Conservation (phyloP, 1,140 invertebrate genomes). For the Phthorimaea operculella region DNA sequence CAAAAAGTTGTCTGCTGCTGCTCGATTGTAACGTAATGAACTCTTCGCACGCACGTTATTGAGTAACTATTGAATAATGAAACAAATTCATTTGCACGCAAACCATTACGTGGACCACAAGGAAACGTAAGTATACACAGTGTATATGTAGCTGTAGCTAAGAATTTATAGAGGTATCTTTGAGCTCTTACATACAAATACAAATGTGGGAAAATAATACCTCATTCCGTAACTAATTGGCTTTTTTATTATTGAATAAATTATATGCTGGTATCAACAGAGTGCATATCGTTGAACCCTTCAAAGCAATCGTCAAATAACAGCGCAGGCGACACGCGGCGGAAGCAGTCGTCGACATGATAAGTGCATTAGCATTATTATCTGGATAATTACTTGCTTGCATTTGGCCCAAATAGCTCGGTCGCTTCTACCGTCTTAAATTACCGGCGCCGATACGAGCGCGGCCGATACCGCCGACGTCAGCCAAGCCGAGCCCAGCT, state of each 20-base stretch:
- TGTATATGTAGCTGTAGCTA: not conserved
- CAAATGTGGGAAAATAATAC: too few relatives aligned
- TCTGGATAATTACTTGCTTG: constrained; percentile 65
- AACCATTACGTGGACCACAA: constrained; percentile 19
- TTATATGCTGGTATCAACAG: not conserved
- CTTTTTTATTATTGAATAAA: not conserved
- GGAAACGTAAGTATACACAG: constrained; percentile 27
- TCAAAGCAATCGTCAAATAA: constrained; percentile 38
- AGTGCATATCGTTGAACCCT: constrained; percentile 9
- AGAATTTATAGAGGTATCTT: too few relatives aligned
- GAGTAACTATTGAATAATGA: constrained; percentile 36
- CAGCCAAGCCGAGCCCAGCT: constrained; percentile 19
- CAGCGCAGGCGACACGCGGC: constrained; percentile 30
- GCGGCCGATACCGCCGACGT: constrained; percentile 12
- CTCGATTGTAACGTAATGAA: constrained; percentile 16
- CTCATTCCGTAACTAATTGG: not conserved
- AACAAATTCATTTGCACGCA: constrained; percentile 38
- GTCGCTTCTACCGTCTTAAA: constrained; percentile 52
- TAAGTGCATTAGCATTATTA: constrained; percentile 68
- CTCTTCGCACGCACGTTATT: constrained; percentile 32
- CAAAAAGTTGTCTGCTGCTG: not conserved
- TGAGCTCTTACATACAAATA: too few relatives aligned
- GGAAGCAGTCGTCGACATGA: constrained; percentile 63
- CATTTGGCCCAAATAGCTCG: constrained; percentile 60
- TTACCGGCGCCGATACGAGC: constrained; percentile 36